These are phyloP conservation scores for Mamestra configurata DNA, from an alignment of 1,140 invertebrate species.

Conservation along the genomic window DNA sequence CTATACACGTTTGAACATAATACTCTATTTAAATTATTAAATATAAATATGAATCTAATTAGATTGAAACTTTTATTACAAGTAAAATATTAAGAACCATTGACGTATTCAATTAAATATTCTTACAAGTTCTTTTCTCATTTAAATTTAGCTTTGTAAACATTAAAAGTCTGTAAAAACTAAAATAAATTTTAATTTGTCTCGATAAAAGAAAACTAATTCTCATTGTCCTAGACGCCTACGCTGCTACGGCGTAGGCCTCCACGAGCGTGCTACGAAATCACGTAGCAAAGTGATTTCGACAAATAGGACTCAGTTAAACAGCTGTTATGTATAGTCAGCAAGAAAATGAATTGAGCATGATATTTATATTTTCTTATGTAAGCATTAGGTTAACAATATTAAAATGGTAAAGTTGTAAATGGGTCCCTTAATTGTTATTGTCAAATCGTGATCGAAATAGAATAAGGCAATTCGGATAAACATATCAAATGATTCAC, in stretches of 20 bases:
- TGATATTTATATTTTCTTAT: background rate
- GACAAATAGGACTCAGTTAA: background rate
- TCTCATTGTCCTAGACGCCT: background rate
- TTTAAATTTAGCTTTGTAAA: too few relatives aligned
- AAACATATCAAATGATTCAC: too few relatives aligned
- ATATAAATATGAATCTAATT: too few relatives aligned
- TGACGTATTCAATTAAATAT: too few relatives aligned
- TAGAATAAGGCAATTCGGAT: background rate
- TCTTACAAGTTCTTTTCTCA: too few relatives aligned
- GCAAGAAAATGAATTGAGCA: background rate
- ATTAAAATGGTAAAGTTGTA: too few relatives aligned
- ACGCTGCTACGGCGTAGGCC: slow-evolving; percentile 25
- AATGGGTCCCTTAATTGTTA: background rate
- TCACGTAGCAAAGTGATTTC: slow-evolving; percentile 38
- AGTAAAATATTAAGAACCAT: too few relatives aligned
- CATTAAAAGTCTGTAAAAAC: background rate
- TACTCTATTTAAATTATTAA: too few relatives aligned
- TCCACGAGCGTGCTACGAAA: slow-evolving; percentile 21
- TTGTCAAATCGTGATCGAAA: background rate
- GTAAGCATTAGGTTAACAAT: too few relatives aligned
- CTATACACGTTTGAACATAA: too few relatives aligned
- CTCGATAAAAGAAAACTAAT: background rate
- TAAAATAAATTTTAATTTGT: background rate
- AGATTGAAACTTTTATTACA: background rate
- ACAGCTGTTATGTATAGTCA: slow-evolving; percentile 12